These are phyloP conservation scores for Nomada fucata DNA, from an alignment of 2,888 invertebrate species.

Conservation along the genomic window DNA sequence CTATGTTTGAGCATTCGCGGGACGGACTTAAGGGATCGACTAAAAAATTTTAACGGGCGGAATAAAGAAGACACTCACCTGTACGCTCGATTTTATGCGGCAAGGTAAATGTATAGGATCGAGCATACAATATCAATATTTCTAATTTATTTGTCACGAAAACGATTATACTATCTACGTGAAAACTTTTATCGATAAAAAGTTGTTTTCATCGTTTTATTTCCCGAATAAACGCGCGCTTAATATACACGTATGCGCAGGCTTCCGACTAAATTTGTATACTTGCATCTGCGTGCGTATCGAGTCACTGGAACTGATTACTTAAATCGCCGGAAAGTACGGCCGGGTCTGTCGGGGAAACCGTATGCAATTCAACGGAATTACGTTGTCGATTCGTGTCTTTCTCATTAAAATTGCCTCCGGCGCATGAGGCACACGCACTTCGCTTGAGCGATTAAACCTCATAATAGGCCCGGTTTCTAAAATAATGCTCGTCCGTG, in stretches of 20 bases:
- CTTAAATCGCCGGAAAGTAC: constrained; percentile 34
- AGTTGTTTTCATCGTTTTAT: too few relatives aligned
- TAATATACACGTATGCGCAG: background rate
- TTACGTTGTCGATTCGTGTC: constrained; percentile 28
- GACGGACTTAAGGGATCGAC: too few relatives aligned
- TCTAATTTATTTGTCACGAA: too few relatives aligned
- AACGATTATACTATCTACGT: too few relatives aligned
- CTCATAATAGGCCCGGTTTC: background rate
- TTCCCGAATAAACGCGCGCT: too few relatives aligned
- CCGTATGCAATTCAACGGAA: constrained; percentile 22
- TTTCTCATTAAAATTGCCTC: constrained; percentile 4
- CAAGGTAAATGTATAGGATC: too few relatives aligned
- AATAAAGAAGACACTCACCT: too few relatives aligned
- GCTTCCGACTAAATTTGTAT: constrained; percentile 10
- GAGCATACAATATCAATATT: too few relatives aligned
- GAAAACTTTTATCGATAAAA: too few relatives aligned
- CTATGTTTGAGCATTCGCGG: too few relatives aligned
- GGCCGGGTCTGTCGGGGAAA: constrained; percentile 1
- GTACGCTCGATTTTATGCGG: too few relatives aligned
- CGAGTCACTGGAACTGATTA: constrained; percentile 39
- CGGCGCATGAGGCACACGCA: background rate
- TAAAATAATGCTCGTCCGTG: background rate
- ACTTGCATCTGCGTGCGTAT: constrained; percentile 6
- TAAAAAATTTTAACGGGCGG: too few relatives aligned
- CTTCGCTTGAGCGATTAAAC: background rate